These are phyloP conservation scores for Phytoseiulus persimilis DNA, from an alignment of 2,888 invertebrate species.

Conservation along the genomic window DNA sequence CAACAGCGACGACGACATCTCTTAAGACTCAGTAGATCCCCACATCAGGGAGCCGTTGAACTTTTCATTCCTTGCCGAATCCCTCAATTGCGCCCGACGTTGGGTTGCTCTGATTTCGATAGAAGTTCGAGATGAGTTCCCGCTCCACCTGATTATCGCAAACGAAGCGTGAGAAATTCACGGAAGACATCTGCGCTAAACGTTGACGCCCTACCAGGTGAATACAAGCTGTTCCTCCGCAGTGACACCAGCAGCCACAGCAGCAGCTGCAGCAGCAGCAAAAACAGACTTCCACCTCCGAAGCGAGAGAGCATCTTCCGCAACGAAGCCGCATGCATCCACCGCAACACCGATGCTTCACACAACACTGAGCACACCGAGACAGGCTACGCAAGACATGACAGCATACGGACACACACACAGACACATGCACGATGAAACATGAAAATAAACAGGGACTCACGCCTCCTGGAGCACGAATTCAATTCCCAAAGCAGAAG, in stretches of 20 bases:
- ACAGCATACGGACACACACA: background rate
- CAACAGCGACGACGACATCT: too few species aligned
- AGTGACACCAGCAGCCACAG: background rate
- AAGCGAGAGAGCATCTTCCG: background rate
- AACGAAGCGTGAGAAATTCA: background rate
- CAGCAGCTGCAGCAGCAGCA: slow-evolving; percentile 17
- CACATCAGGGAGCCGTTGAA: background rate
- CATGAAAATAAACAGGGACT: background rate
- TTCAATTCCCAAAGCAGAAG: too few species aligned
- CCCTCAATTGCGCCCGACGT: background rate
- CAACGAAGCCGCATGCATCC: background rate
- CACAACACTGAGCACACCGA: background rate
- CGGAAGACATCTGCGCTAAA: background rate
- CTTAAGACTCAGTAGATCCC: too few species aligned
- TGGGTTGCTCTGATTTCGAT: background rate
- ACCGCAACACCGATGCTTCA: background rate
- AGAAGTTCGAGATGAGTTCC: background rate
- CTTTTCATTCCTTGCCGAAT: background rate
- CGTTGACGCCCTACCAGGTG: background rate
- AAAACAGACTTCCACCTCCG: background rate
- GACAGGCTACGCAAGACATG: too few species aligned
- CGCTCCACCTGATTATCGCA: background rate
- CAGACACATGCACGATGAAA: background rate
- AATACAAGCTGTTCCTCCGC: background rate
- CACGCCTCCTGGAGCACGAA: background rate